phyloP scores from a whole-genome alignment of 2,797 vertebrate species.

The Craterocephalus amniculus region DNA sequence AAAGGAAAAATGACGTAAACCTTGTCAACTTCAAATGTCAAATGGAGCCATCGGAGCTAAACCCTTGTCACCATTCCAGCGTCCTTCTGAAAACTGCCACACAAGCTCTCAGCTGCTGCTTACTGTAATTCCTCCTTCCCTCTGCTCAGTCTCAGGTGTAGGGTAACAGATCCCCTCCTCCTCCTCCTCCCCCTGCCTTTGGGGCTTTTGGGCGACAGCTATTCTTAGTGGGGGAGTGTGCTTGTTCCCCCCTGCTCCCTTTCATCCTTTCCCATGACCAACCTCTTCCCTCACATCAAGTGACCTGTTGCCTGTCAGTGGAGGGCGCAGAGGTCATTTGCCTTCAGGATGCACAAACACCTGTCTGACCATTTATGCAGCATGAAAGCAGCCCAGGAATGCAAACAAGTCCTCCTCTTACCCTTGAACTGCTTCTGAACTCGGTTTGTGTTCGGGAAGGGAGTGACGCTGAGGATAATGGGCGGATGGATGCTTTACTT shows the following conservation, averaged over 20 bases:
- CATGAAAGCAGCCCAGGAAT: conserved; percentile 58
- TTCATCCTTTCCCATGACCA: conserved; percentile 2
- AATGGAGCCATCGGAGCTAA: conserved; percentile 10
- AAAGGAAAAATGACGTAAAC: not conserved
- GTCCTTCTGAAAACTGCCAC: conserved; percentile 17
- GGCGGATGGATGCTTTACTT: conserved; percentile 35
- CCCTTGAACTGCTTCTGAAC: conserved; percentile 71
- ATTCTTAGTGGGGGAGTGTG: conserved; percentile 55
- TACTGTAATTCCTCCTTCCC: conserved; percentile 14
- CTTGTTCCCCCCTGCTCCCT: not conserved
- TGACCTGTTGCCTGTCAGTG: conserved; percentile 53
- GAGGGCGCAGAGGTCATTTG: conserved; percentile 32
- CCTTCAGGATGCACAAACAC: conserved; percentile 50
- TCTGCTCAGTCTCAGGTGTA: conserved; percentile 34
- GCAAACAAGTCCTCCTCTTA: conserved; percentile 62
- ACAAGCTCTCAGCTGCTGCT: conserved; percentile 23
- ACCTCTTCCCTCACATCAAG: conserved; percentile 14
- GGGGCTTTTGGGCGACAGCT: conserved; percentile 53
- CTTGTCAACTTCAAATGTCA: not conserved
- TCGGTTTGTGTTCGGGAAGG: conserved; percentile 28
- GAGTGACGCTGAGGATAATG: conserved; percentile 24
- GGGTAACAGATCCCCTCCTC: conserved; percentile 46
- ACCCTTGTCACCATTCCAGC: conserved; percentile 1
- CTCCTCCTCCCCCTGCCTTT: conserved; percentile 23
- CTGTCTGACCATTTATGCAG: conserved; percentile 52